Evolutionary conservation across 2,797 vertebrate genomes (phyloP).

Genomic region (Rhynchotus rufescens): DNA sequence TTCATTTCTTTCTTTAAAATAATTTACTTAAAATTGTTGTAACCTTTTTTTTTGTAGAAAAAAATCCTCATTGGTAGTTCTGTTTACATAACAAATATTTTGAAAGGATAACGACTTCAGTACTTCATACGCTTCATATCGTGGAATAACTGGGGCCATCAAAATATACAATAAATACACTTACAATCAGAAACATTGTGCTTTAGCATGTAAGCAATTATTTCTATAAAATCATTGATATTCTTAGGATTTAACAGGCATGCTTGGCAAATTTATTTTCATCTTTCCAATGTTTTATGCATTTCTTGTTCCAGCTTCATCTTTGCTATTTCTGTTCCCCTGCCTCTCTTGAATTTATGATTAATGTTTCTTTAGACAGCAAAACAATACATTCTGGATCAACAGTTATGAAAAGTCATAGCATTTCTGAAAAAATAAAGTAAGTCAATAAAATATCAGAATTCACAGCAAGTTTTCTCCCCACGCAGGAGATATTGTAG

Average conservation of each 20-base stretch:
- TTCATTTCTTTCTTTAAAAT: not conserved
- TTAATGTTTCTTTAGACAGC: conserved; percentile 60
- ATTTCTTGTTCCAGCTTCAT: conserved; percentile 49
- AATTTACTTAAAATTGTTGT: not conserved
- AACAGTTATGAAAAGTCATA: conserved; percentile 43
- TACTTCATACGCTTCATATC: not conserved
- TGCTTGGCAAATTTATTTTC: conserved; percentile 55
- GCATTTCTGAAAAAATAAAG: conserved; percentile 28
- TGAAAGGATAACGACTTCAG: conserved; percentile 28
- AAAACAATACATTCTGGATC: conserved; percentile 43
- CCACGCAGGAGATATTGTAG: not conserved
- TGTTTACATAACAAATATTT: not conserved
- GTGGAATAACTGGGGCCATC: conserved; percentile 1
- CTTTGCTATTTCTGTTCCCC: conserved; percentile 47
- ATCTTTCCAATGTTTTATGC: conserved; percentile 58
- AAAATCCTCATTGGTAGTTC: not conserved
- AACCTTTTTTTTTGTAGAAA: not conserved
- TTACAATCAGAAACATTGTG: conserved; percentile 39
- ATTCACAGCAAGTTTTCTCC: conserved; percentile 27
- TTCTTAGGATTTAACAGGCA: conserved; percentile 16
- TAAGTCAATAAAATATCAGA: conserved; percentile 33
- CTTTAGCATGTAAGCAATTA: conserved; percentile 48
- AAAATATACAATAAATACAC: conserved; percentile 19
- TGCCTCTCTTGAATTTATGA: conserved; percentile 55
- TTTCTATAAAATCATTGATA: conserved; percentile 31